Evolutionary conservation across 2,113 vertebrate species (phyloP), one percentile per base, ranked within the genome.

Genomic region (Xenopus borealis): DNA sequence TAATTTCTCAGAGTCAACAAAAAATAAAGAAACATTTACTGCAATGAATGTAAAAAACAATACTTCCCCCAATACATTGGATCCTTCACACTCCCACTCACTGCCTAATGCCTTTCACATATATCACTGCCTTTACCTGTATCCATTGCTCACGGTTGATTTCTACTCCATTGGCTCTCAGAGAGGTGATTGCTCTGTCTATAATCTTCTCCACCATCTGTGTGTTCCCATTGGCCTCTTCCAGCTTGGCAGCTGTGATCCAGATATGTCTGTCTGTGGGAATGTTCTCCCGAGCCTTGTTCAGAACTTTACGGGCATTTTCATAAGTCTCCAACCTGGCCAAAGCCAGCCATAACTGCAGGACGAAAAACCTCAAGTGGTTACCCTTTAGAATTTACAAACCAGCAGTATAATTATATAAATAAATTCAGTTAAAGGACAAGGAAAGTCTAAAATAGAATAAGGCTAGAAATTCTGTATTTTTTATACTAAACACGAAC

Each of bases 191-290:
- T 79, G 97, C 97, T 79, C 96, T 89, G 92, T 98, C 97, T 2
- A 98, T 95, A 81, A 98, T 99, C 88, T 99, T 99, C 74, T 99
- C 96, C 83, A 99, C 97, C 97, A 99, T 99, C 85, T 97, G 96
- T 4, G 95, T 97, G 83, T 99, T 99, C 11, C 95, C 92, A 7
- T 99, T 99, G 84, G 97, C 97, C 69, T 99, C 97, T 83, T 99
- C 96, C 83, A 99, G 88, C 61, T 99, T 99, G 71, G 97, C 97
- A 13, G 97, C 97, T 5, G 96, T 99, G 78, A 98, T 96, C 97
- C 97, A 99, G 86, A 99, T 99, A 89, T 99, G 97, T 4, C 97
- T 91, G 82, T 99, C 97, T 0, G 97, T 99, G 0, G 97, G 97
- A 63, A 99, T 98, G 66, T 99, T 99, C 84, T 99, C 97, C 6